Evolutionary conservation across 37 sponge, comb jelly and placozoan genomes (phyloP).

Genomic region (Beroe forskalii): DNA sequence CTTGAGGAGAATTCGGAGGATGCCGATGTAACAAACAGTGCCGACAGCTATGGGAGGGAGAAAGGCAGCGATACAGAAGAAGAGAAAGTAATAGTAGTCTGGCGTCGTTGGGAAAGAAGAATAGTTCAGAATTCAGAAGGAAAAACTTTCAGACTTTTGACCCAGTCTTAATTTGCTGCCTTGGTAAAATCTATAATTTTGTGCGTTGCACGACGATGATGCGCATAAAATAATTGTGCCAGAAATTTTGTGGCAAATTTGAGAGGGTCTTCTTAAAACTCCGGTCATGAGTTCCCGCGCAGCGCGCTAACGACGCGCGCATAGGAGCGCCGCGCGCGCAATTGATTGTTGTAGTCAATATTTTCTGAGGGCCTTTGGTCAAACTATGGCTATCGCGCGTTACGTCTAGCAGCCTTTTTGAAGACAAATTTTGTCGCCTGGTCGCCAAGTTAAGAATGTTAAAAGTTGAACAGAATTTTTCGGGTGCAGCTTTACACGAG

Average conservation of each 20-base stretch:
- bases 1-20: background rate
- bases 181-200: too few relatives aligned
- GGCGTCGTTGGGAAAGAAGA: background rate
- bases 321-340: background rate
- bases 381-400: too few relatives aligned
- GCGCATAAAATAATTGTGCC: background rate
- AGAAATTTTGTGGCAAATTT: too few relatives aligned
- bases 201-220: too few relatives aligned
- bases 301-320: background rate
- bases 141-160: too few relatives aligned
- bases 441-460: too few relatives aligned
- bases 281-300: background rate
- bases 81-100: conserved; percentile 36
- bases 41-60: conserved; percentile 49
- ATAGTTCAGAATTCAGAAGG: background rate
- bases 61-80: conserved; percentile 47
- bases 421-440: too few relatives aligned
- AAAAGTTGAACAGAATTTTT: too few relatives aligned
- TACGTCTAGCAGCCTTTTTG: too few relatives aligned
- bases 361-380: conserved; percentile 12
- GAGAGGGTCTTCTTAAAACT: too few relatives aligned
- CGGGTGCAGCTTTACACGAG: too few relatives aligned
- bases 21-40: conserved; percentile 18
- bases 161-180: too few relatives aligned
- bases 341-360: background rate